Percentiles rank a stretch among this genome's conserved stretches.
Evolutionary conservation across 1,140 invertebrate genomes (phyloP).

Genomic region (Drosophila setifemur): DNA sequence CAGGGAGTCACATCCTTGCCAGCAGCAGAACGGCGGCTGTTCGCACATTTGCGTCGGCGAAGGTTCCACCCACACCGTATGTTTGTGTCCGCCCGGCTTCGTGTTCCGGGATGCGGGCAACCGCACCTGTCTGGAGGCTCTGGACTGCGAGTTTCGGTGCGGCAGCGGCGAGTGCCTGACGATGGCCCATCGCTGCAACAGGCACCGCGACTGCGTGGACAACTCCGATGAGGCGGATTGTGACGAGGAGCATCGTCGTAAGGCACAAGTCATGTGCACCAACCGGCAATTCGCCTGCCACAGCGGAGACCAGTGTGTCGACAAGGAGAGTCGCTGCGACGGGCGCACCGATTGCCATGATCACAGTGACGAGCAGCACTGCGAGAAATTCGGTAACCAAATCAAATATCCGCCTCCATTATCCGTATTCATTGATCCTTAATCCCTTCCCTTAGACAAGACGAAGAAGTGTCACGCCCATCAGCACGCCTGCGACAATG

Average conservation of each 20-base stretch:
- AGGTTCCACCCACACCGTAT: constrained; percentile 73
- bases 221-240: constrained; percentile 88
- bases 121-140: constrained; percentile 83
- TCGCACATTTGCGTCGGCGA: constrained; percentile 87
- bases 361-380: constrained; percentile 89
- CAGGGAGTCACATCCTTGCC: constrained; percentile 84
- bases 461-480: constrained; percentile 81
- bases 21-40: constrained; percentile 87
- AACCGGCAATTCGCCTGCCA: constrained; percentile 85
- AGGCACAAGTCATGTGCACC: constrained; percentile 83
- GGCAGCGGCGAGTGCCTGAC: constrained; percentile 87
- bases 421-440: neutral
- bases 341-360: constrained; percentile 89
- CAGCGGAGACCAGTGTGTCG: constrained; percentile 83
- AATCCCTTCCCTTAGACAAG: constrained; percentile 35
- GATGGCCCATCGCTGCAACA: constrained; percentile 87
- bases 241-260: constrained; percentile 60
- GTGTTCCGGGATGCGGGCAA: constrained; percentile 82
- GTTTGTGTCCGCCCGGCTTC: constrained; percentile 86
- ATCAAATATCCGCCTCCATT: neutral
- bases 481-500: constrained; percentile 95
- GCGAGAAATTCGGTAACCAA: constrained; percentile 78
- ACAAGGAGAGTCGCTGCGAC: constrained; percentile 86
- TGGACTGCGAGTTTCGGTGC: constrained; percentile 84
- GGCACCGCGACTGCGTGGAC: constrained; percentile 86